Evolutionary conservation across 1,140 invertebrate genomes (phyloP).

Genomic region (Tribolium castaneum): DNA sequence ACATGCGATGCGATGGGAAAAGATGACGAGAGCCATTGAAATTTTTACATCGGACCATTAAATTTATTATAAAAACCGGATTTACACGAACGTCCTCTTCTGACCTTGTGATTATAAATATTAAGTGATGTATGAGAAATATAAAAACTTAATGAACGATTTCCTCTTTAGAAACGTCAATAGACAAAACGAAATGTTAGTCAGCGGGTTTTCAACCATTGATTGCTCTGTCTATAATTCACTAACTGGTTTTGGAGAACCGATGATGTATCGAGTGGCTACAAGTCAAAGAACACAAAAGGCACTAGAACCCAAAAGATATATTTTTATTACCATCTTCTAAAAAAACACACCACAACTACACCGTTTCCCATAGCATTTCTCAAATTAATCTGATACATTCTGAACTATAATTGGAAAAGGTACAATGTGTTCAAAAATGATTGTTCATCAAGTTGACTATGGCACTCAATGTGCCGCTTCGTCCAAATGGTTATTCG

Average conservation of each 20-base stretch:
- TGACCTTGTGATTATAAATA: conserved; percentile 41
- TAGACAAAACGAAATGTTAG: conserved; percentile 21
- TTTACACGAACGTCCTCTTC: conserved; percentile 35
- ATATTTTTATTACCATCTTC: no score
- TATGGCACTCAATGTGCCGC: no score
- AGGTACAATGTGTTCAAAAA: no score
- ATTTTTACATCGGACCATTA: conserved; percentile 39
- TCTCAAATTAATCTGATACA: no score
- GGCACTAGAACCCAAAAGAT: no score
- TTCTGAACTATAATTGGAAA: no score
- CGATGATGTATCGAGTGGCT: not conserved
- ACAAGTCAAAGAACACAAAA: not conserved
- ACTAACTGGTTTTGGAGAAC: not conserved
- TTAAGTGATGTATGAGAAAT: conserved; percentile 33
- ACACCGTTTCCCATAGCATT: no score
- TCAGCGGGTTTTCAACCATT: not conserved
- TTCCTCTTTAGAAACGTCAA: conserved; percentile 31
- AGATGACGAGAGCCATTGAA: conserved; percentile 6
- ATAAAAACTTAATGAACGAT: conserved; percentile 35
- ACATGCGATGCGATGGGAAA: conserved; percentile 1
- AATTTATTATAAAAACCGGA: conserved; percentile 45
- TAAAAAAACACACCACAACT: no score
- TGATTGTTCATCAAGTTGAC: no score
- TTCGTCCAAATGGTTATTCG: no score
- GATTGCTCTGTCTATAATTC: not conserved